Conservation (phyloP, 2,113 vertebrate genomes). For the Ammodytes marinus region DNA sequence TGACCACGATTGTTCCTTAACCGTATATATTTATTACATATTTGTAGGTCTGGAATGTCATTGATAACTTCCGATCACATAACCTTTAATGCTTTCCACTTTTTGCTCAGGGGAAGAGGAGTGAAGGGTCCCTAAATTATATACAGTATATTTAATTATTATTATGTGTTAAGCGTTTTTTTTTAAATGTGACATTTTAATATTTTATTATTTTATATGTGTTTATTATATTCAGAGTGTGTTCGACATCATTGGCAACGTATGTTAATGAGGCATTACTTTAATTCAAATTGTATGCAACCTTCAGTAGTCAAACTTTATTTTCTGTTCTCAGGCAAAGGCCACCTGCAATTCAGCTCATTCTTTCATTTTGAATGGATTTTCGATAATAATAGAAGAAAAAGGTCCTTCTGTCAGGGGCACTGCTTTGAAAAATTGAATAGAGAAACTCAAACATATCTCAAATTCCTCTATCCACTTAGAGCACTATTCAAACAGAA, state of each 20-base stretch:
- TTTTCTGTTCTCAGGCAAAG: background rate
- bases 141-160: too few species aligned
- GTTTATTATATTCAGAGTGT: background rate
- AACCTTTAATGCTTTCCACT: background rate
- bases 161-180: too few species aligned
- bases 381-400: constrained; percentile 7
- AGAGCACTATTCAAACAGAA: background rate
- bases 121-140: background rate
- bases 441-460: constrained; percentile 30
- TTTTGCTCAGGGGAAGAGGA: background rate
- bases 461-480: constrained; percentile 4
- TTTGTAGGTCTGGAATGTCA: too few species aligned
- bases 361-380: constrained; percentile 12
- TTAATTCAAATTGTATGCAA: background rate
- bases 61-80: too few species aligned
- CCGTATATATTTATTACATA: too few species aligned
- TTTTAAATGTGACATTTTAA: too few species aligned
- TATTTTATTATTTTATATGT: too few species aligned
- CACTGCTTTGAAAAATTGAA: constrained; percentile 30
- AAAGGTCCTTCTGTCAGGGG: background rate
- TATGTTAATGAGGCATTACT: background rate
- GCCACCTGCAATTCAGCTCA: constrained; percentile 10
- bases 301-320: background rate
- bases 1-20: too few species aligned
- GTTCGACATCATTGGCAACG: background rate